Evolutionary conservation across 1,140 invertebrate species (phyloP), one percentile per base, ranked within the genome.

Genomic region (Trypoxylus dichotomus): DNA sequence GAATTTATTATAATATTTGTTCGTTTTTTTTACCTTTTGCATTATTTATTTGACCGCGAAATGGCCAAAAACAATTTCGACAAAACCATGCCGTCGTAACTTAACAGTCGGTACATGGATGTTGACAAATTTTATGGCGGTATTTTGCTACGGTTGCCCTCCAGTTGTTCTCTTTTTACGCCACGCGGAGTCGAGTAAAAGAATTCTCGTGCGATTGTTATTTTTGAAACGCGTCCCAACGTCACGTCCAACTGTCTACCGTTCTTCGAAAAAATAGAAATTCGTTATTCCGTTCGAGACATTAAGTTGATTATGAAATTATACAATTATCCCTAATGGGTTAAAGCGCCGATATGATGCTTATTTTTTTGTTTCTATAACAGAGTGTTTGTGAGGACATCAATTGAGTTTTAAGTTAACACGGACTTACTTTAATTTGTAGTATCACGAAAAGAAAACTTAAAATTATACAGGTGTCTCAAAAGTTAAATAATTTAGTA

Each of bases 81-180:
- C 60, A 24, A 63, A 27, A 63, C 3, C 60, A 19, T 5, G 21
- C 60, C 6, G 60, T 63, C 60, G 60, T 63, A 63, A 63, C 60
- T 63, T 63, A 24, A 63, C n/a, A 63, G 60, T 6, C 60, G 60
- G 21, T 63, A 24, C 60, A 63, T 63, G 60, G 60, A 63, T 63
- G 60, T 63, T 63, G 60, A 63, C 60, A 63, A 63, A 63, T 63
- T 63, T 63, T 63, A 63, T 63, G 60, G n/a, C 60, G 60, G 60
- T 63, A 63, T 63, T 63, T 63, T 63, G 21, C 60, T 63, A 63
- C 60, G 60, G 60, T 63, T 63, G 60, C 19, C 3, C 32, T 63
- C 21, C 25, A 7, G 6, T 63, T 63, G 1, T 27, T 63, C 19
- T 63, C 60, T 63, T 63, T 63, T 63, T 63, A 63, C 60, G 60